A percentile compares a stretch with the other conserved stretches of the same genome.
Conservation (phyloP, 1,140 invertebrate species). For the Latrodectus geometricus region DNA sequence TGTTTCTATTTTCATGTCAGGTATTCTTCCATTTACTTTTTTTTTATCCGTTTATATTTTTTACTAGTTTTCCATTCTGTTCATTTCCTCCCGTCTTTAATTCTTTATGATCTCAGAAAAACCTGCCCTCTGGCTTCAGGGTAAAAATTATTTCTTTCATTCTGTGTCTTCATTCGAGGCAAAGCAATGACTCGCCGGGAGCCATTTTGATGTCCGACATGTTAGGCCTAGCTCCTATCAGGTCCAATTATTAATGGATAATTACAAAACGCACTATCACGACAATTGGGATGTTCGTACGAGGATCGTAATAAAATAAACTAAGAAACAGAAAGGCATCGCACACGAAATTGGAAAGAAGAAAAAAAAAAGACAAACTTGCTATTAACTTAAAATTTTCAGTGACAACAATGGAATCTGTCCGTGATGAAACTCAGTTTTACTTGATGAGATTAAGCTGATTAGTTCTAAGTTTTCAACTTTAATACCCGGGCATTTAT, state of each 20-base stretch:
- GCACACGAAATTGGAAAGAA: neutral
- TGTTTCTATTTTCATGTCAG: too few species aligned
- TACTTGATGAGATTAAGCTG: constrained; percentile 36
- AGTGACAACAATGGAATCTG: neutral
- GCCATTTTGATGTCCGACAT: constrained; percentile 23
- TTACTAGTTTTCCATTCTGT: constrained; percentile 46
- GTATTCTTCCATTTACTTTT: constrained; percentile 10
- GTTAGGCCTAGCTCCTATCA: constrained; percentile 10
- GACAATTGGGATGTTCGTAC: constrained; percentile 5
- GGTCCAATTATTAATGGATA: constrained; percentile 44
- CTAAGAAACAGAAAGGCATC: neutral
- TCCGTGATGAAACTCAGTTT: constrained; percentile 11
- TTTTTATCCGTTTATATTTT: neutral
- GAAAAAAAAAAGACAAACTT: neutral
- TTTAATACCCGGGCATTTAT: constrained; percentile 27
- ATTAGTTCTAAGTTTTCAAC: constrained; percentile 27
- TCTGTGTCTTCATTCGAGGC: neutral
- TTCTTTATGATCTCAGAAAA: constrained; percentile 39
- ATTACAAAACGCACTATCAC: constrained; percentile 44
- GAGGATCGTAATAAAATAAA: constrained; percentile 4
- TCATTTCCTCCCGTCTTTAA: constrained; percentile 39
- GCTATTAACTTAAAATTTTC: constrained; percentile 1
- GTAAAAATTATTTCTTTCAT: constrained; percentile 49
- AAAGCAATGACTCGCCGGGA: neutral
- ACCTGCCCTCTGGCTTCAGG: constrained; percentile 44